Conservation (phyloP, 2,113 vertebrate genomes). For the Catharus minimus region DNA sequence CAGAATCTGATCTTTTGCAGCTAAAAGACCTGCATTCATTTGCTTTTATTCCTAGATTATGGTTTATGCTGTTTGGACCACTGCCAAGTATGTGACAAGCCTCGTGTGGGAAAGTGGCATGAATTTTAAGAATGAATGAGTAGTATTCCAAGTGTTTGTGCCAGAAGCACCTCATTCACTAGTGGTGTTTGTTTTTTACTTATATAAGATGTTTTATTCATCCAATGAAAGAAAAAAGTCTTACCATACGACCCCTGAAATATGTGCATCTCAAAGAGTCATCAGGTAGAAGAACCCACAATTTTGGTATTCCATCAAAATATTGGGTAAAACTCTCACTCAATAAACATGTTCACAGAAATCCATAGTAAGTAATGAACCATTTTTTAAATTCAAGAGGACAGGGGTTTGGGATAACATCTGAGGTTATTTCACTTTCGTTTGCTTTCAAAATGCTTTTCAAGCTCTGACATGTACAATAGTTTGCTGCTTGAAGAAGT, state of each 20-base stretch:
- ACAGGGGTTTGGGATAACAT: background rate
- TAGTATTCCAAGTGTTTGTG: slow-evolving; percentile 37
- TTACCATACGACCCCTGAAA: background rate
- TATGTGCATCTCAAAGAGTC: background rate
- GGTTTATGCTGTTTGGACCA: slow-evolving; percentile 39
- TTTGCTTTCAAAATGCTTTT: slow-evolving; percentile 17
- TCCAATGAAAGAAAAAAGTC: background rate
- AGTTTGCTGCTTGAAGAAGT: background rate
- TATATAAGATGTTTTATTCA: slow-evolving; percentile 4
- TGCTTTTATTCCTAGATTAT: slow-evolving; percentile 40
- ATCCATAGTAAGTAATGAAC: background rate
- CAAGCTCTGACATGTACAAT: background rate
- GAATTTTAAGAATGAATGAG: slow-evolving; percentile 65
- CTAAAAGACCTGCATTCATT: slow-evolving; percentile 20
- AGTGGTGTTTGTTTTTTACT: slow-evolving; percentile 24
- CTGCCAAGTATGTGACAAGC: slow-evolving; percentile 47
- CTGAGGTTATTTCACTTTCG: background rate
- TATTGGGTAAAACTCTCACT: background rate
- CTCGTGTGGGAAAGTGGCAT: slow-evolving; percentile 58
- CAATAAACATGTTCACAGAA: background rate
- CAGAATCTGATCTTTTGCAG: slow-evolving; percentile 6
- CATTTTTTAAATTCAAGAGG: background rate
- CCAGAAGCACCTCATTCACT: slow-evolving; percentile 55
- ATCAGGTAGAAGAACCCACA: background rate
- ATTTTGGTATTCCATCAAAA: background rate